Conservation (phyloP, 2,888 invertebrate species). For the Rhingia campestris region DNA sequence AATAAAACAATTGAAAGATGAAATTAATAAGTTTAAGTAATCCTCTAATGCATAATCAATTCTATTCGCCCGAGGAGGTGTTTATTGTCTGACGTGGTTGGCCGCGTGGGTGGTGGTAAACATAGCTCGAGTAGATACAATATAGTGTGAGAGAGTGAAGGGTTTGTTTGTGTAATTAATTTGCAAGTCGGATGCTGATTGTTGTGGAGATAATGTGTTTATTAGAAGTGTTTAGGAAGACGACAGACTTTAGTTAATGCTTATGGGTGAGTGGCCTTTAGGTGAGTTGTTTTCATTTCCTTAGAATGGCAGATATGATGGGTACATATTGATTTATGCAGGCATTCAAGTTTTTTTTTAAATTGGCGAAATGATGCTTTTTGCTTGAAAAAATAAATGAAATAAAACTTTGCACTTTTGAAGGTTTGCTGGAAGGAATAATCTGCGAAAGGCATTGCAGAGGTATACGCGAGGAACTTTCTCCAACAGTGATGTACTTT, state of each 20-base stretch:
- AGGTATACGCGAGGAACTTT: no score
- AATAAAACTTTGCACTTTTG: no score
- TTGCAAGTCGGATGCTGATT: constrained; percentile 5
- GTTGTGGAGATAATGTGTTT: not conserved
- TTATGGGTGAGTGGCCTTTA: constrained; percentile 9
- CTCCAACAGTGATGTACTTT: no score
- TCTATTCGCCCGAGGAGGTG: not conserved
- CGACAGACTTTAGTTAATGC: not conserved
- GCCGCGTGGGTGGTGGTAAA: not conserved
- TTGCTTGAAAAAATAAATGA: no score
- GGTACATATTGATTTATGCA: not conserved
- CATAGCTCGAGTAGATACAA: not conserved
- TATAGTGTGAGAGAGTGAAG: not conserved
- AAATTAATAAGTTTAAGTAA: not conserved
- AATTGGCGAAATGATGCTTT: not conserved
- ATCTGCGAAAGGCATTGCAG: no score
- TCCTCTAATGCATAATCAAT: not conserved
- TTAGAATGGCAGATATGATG: not conserved
- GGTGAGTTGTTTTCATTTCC: no score
- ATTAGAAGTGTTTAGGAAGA: constrained; percentile 1
- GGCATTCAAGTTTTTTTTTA: not conserved
- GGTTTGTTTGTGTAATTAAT: constrained; percentile 3
- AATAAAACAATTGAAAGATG: not conserved
- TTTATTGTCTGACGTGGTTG: not conserved
- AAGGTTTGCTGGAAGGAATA: no score